Conservation (phyloP, 1,140 invertebrate genomes). For the Heliconius himera region DNA sequence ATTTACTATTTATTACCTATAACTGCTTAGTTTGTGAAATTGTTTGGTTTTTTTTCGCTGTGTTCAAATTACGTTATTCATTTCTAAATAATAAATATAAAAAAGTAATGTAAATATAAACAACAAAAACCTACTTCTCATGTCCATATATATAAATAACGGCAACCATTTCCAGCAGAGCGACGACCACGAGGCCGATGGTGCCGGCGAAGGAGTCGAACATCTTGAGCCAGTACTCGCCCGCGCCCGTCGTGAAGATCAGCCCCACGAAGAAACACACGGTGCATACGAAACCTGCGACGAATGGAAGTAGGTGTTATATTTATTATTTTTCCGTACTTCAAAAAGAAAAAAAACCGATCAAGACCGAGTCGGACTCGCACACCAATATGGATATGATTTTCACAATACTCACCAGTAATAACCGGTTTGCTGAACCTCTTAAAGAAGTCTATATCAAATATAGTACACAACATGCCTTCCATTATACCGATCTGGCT, state of each 20-base stretch:
- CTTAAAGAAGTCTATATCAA: conserved; percentile 95
- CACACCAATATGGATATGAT: too few species aligned
- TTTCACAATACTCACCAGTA: conserved; percentile 83
- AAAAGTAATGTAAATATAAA: neutral
- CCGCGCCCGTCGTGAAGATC: conserved; percentile 95
- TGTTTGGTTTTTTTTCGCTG: too few species aligned
- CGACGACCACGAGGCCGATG: conserved; percentile 94
- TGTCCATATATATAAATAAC: conserved; percentile 96
- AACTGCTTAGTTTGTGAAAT: too few species aligned
- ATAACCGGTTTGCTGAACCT: conserved; percentile 93
- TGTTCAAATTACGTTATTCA: too few species aligned
- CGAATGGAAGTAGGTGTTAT: neutral
- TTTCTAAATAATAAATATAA: too few species aligned
- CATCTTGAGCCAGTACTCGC: conserved; percentile 97
- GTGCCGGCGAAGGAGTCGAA: conserved; percentile 97
- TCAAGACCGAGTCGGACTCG: too few species aligned
- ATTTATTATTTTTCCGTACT: neutral
- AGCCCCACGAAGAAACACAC: conserved; percentile 93
- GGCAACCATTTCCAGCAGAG: conserved; percentile 93
- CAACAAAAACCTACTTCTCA: conserved; percentile 84
- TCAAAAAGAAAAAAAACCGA: too few species aligned
- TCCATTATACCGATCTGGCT: conserved; percentile 96
- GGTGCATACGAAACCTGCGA: conserved; percentile 88
- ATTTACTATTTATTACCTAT: too few species aligned
- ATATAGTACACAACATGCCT: conserved; percentile 96